A percentile compares a stretch with the other conserved stretches of the same genome.
These are phyloP conservation scores for Semotilus atromaculatus DNA, from an alignment of 2,797 vertebrate species.

Conservation along the genomic window DNA sequence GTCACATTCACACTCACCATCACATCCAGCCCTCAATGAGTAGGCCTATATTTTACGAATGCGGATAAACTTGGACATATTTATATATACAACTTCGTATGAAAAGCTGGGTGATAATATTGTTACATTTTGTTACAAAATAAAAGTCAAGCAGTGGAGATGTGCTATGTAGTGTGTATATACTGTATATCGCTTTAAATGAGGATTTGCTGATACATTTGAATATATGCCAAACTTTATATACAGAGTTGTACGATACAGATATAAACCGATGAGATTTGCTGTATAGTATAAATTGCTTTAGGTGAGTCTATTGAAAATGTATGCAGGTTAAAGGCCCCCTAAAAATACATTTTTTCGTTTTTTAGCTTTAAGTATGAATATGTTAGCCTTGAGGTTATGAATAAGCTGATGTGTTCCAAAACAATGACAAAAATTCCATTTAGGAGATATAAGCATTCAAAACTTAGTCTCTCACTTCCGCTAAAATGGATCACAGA, in stretches of 20 bases:
- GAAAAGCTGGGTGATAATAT: not conserved
- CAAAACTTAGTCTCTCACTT: too few species aligned
- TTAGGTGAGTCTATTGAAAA: not conserved
- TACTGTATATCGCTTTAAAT: not conserved
- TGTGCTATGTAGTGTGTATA: not conserved
- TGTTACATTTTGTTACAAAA: not conserved
- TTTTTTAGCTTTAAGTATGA: too few species aligned
- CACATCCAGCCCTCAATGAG: too few species aligned
- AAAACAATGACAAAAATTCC: too few species aligned
- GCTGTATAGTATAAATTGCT: not conserved
- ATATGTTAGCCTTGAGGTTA: too few species aligned
- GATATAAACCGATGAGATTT: not conserved
- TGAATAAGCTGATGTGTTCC: too few species aligned
- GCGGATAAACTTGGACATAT: not conserved
- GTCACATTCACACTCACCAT: too few species aligned
- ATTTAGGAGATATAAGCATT: too few species aligned
- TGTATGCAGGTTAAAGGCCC: not conserved
- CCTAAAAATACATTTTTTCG: accelerated
- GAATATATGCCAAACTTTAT: not conserved
- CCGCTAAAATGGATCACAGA: too few species aligned
- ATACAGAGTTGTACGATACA: not conserved
- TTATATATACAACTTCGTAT: not conserved
- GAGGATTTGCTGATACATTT: not conserved
- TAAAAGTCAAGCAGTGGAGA: not conserved
- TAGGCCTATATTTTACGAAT: not conserved